phyloP scores from a whole-genome alignment of 2,797 vertebrate species.

The Diplodus sargus region DNA sequence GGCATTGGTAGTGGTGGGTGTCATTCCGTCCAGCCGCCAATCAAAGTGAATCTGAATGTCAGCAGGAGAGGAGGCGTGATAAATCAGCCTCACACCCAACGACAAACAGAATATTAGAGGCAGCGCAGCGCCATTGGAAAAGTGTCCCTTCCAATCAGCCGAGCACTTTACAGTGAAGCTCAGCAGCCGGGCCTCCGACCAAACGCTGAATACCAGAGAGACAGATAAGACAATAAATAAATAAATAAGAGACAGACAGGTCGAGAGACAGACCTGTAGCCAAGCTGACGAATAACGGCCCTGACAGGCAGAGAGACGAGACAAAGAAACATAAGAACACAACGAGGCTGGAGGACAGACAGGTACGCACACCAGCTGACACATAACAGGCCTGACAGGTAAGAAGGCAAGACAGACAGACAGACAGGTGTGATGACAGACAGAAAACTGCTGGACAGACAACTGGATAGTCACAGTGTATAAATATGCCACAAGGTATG shows the following conservation, averaged over 20 bases:
- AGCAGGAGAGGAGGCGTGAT: constrained; percentile 81
- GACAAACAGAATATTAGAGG: constrained; percentile 86
- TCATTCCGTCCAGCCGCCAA: constrained; percentile 74
- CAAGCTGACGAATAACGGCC: constrained; percentile 28
- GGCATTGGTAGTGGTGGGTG: constrained; percentile 42
- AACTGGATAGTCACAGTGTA: too few species aligned
- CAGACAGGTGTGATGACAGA: constrained; percentile 23
- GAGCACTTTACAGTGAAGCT: constrained; percentile 79
- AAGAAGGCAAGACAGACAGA: constrained; percentile 10
- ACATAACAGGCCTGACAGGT: constrained; percentile 9
- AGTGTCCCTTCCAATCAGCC: constrained; percentile 84
- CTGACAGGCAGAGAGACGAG: constrained; percentile 52
- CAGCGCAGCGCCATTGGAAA: constrained; percentile 81
- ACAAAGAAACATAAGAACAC: constrained; percentile 45
- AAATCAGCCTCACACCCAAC: constrained; percentile 81
- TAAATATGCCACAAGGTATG: background rate
- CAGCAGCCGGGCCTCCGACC: constrained; percentile 57
- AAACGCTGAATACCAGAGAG: constrained; percentile 57
- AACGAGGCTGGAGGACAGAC: constrained; percentile 33
- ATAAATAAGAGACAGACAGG: constrained; percentile 54
- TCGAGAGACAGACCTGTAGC: constrained; percentile 30
- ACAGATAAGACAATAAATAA: constrained; percentile 54
- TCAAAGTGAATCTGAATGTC: constrained; percentile 85
- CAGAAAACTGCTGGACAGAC: constrained; percentile 7
- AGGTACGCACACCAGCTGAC: constrained; percentile 20